Evolutionary conservation across 2,113 vertebrate genomes (phyloP).

Genomic region (Chelonoidis abingdonii): DNA sequence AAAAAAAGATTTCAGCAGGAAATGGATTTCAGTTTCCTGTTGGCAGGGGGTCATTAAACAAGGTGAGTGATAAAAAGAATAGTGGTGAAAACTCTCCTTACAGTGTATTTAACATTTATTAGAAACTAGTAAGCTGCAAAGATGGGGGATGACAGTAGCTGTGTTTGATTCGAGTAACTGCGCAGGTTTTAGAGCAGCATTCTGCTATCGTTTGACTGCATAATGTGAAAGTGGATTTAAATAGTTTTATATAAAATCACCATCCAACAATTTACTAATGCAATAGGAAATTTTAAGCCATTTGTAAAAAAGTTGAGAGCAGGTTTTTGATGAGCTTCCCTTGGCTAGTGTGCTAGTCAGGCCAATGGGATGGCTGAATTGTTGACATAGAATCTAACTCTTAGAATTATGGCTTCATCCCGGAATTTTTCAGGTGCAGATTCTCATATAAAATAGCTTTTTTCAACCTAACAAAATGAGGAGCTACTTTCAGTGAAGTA

Average conservation of each 20-base stretch:
- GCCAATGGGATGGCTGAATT: neutral
- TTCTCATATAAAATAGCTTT: neutral
- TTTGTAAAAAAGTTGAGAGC: neutral
- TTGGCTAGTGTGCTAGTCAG: neutral
- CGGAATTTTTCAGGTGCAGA: neutral
- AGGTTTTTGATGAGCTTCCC: neutral
- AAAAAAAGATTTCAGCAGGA: neutral
- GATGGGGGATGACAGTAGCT: neutral
- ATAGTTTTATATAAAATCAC: slow-evolving; percentile 3
- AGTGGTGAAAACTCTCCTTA: neutral
- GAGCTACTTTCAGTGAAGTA: neutral
- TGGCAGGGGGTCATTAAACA: neutral
- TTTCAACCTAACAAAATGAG: neutral
- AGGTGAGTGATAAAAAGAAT: neutral
- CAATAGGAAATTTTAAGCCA: neutral
- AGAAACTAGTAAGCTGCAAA: neutral
- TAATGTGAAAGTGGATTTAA: neutral
- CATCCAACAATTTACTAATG: neutral
- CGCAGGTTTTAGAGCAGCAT: neutral
- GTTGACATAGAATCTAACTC: neutral
- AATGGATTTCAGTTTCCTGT: neutral
- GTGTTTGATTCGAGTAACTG: neutral
- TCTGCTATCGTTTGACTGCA: neutral
- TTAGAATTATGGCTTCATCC: neutral
- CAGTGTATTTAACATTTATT: neutral